Percentiles rank a stretch among this genome's conserved stretches.
Conservation (phyloP, 2,113 vertebrate genomes). For the Austrofundulus limnaeus region DNA sequence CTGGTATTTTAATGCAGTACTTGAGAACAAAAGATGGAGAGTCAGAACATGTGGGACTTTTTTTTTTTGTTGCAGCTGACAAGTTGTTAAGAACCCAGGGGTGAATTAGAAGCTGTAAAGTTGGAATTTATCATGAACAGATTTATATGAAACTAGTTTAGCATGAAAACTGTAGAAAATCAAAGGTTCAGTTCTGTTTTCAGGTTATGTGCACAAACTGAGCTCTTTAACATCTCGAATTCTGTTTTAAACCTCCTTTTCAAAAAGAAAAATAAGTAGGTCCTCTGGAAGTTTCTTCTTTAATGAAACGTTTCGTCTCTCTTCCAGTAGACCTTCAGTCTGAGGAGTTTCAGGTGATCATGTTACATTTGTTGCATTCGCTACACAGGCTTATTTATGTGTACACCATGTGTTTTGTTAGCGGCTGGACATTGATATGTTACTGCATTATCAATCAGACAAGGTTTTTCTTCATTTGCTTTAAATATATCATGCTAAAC, state of each 20-base stretch:
- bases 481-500: too few species aligned
- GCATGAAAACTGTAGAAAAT: background rate
- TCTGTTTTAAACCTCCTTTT: background rate
- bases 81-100: background rate
- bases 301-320: too few species aligned
- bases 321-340: too few species aligned
- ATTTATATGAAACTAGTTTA: background rate
- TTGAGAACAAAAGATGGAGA: background rate
- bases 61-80: background rate
- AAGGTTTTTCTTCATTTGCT: too few species aligned
- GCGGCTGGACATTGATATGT: background rate
- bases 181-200: background rate
- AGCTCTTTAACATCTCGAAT: background rate
- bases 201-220: background rate
- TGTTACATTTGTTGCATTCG: background rate
- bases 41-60: background rate
- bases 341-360: too few species aligned
- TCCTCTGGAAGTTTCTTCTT: too few species aligned
- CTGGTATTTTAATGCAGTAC: background rate
- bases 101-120: background rate
- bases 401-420: background rate
- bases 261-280: too few species aligned
- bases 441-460: too few species aligned
- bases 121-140: background rate
- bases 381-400: background rate